phyloP scores from a whole-genome alignment of 2,888 invertebrate genomes.

The Sphaeridia pumilis region DNA sequence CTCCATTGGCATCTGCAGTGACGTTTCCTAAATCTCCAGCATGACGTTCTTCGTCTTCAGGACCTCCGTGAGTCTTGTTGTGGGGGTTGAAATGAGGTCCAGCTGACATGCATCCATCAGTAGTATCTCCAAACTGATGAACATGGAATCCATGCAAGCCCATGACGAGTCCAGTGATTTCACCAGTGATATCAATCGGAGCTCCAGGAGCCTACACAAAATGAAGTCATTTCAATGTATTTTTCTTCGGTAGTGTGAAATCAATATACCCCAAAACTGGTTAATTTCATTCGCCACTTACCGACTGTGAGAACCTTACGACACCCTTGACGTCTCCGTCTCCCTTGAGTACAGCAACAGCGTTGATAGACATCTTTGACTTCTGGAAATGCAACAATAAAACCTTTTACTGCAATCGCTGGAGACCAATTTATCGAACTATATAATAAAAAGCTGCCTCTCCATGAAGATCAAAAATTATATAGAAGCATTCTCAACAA shows the following conservation, averaged over 20 bases:
- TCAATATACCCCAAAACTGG: background rate
- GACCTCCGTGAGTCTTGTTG: slow-evolving; percentile 70
- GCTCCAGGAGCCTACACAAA: background rate
- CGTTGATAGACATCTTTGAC: slow-evolving; percentile 49
- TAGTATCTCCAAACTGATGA: slow-evolving; percentile 92
- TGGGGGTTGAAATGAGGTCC: slow-evolving; percentile 81
- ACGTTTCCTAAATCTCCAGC: slow-evolving; percentile 78
- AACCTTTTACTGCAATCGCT: too few species aligned
- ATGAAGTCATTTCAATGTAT: background rate
- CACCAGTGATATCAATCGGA: slow-evolving; percentile 53
- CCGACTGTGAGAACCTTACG: slow-evolving; percentile 65
- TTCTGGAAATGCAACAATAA: background rate
- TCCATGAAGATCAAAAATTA: too few species aligned
- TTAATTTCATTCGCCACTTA: slow-evolving; percentile 39
- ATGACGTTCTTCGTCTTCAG: slow-evolving; percentile 51
- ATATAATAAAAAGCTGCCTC: too few species aligned
- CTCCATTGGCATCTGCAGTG: slow-evolving; percentile 50
- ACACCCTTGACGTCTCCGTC: slow-evolving; percentile 68
- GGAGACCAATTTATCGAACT: too few species aligned
- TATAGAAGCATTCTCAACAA: too few species aligned
- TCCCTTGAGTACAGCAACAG: slow-evolving; percentile 76
- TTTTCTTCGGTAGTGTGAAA: background rate
- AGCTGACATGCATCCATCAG: slow-evolving; percentile 86
- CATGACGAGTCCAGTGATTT: slow-evolving; percentile 61
- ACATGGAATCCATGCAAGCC: slow-evolving; percentile 85